Conservation (phyloP, 2,888 invertebrate species). For the Cyclophora albipunctata region DNA sequence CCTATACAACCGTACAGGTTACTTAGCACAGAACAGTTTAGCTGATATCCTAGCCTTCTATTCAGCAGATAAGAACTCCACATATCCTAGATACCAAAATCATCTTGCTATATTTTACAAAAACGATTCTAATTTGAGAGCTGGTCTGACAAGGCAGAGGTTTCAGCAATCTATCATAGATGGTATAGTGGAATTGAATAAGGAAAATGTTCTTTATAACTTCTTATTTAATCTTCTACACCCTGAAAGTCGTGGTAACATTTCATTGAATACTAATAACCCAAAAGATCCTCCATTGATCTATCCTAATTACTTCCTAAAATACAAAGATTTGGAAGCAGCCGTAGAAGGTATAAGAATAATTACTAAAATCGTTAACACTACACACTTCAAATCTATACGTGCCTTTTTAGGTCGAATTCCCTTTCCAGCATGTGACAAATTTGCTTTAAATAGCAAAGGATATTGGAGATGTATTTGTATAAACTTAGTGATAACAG, state of each 20-base stretch:
- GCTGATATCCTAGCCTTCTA: slow-evolving; percentile 67
- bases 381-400: slow-evolving; percentile 36
- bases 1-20: slow-evolving; percentile 64
- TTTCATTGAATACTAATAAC: slow-evolving; percentile 72
- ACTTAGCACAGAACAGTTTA: slow-evolving; percentile 56
- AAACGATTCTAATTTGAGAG: slow-evolving; percentile 28
- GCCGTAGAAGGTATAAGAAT: slow-evolving; percentile 36
- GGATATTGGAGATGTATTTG: slow-evolving; percentile 46
- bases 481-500: slow-evolving; percentile 62
- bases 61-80: slow-evolving; percentile 32
- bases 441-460: slow-evolving; percentile 28
- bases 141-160: not conserved
- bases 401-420: slow-evolving; percentile 34
- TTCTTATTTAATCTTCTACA: slow-evolving; percentile 51
- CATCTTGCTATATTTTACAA: slow-evolving; percentile 30
- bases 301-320: slow-evolving; percentile 77
- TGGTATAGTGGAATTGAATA: slow-evolving; percentile 31
- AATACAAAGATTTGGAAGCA: slow-evolving; percentile 65
- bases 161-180: slow-evolving; percentile 31
- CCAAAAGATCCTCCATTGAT: slow-evolving; percentile 77
- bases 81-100: slow-evolving; percentile 41
- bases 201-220: slow-evolving; percentile 36
- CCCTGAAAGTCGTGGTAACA: slow-evolving; percentile 69
- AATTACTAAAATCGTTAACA: slow-evolving; percentile 34
- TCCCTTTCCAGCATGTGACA: slow-evolving; percentile 34